phyloP scores from a whole-genome alignment of 2,113 vertebrate species.

The Nesogale talazaci region DNA sequence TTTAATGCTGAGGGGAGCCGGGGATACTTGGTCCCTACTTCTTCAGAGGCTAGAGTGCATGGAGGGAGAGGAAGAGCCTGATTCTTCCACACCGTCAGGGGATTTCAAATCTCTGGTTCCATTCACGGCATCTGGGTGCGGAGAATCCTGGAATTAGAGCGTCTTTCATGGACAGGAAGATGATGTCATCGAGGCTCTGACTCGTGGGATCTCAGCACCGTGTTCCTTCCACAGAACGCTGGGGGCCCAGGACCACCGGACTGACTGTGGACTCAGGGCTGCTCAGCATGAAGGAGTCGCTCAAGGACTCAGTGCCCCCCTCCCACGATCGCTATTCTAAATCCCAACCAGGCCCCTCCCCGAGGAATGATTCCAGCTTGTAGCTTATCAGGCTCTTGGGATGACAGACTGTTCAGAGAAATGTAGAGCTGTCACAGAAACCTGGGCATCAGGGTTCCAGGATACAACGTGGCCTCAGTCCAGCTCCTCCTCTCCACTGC shows the following conservation, averaged over 20 bases:
- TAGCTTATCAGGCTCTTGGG: too few relatives aligned
- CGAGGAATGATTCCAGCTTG: too few relatives aligned
- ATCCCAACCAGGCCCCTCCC: too few relatives aligned
- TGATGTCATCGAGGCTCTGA: background rate
- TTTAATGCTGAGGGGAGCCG: background rate
- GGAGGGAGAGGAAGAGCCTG: background rate
- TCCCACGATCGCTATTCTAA: too few relatives aligned
- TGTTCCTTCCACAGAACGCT: background rate
- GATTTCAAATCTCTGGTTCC: background rate
- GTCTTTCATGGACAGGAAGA: background rate
- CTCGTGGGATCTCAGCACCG: background rate
- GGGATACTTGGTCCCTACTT: background rate
- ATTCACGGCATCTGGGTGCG: background rate
- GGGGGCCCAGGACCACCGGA: background rate
- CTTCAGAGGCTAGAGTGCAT: background rate
- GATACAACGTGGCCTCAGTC: background rate
- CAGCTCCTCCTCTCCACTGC: background rate
- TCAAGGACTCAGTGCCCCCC: too few relatives aligned
- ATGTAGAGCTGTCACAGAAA: background rate
- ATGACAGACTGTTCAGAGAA: too few relatives aligned
- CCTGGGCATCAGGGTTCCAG: background rate
- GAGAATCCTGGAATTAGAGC: background rate
- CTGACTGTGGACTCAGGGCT: background rate
- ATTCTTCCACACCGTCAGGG: background rate
- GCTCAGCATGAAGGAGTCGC: background rate